Evolutionary conservation across 2,797 vertebrate species (phyloP).

Genomic region (Pristis pectinata): DNA sequence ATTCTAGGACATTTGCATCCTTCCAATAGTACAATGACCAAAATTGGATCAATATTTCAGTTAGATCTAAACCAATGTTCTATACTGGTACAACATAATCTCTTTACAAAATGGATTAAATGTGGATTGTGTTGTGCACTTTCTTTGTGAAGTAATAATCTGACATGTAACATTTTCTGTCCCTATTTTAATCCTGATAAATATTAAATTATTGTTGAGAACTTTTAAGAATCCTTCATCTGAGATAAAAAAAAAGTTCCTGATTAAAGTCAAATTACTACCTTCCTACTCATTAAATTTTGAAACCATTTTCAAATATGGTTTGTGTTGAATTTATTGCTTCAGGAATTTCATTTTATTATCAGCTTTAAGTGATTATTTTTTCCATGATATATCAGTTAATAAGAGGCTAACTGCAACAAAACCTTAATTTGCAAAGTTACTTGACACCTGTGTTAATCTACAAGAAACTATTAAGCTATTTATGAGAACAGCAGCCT

Average conservation of each 20-base stretch:
- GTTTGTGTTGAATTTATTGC: background rate
- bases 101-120: too few species aligned
- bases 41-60: too few species aligned
- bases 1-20: too few species aligned
- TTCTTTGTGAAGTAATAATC: conserved; percentile 3
- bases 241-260: background rate
- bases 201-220: background rate
- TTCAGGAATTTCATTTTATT: conserved; percentile 19
- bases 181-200: background rate
- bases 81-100: too few species aligned
- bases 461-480: conserved; percentile 40
- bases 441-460: conserved; percentile 42
- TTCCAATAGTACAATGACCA: too few species aligned
- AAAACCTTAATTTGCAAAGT: conserved; percentile 38
- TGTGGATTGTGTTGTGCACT: too few species aligned
- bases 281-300: background rate
- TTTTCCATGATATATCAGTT: background rate
- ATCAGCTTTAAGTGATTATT: background rate
- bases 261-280: background rate
- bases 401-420: conserved; percentile 28
- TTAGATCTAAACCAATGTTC: too few species aligned
- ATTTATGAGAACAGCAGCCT: conserved; percentile 39
- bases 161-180: background rate
- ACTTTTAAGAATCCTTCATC: background rate
- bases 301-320: background rate